Percentiles rank a stretch among this genome's conserved stretches.
These are phyloP conservation scores for Furcula furcula DNA, from an alignment of 2,888 invertebrate species.

Conservation along the genomic window DNA sequence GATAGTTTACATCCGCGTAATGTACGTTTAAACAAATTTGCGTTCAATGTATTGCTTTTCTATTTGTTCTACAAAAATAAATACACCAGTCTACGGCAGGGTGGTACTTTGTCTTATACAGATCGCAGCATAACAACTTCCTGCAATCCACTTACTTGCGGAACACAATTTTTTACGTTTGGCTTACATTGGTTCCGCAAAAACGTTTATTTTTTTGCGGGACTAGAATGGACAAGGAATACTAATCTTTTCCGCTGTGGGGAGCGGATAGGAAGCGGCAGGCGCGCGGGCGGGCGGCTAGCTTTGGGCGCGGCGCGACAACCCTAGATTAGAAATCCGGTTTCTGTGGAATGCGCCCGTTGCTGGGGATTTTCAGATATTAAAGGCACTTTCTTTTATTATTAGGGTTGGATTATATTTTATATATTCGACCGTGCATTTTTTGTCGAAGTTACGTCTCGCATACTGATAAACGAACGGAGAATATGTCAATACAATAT, in stretches of 20 bases:
- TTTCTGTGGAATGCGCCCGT: neutral
- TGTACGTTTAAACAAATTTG: too few relatives aligned
- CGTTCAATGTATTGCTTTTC: too few relatives aligned
- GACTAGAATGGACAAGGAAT: conserved; percentile 24
- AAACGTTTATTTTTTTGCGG: conserved; percentile 18
- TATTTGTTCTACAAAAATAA: too few relatives aligned
- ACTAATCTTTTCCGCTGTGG: conserved; percentile 23
- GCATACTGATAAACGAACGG: too few relatives aligned
- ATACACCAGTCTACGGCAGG: too few relatives aligned
- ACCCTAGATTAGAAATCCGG: conserved; percentile 9
- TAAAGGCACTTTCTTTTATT: too few relatives aligned
- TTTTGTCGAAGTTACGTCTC: too few relatives aligned
- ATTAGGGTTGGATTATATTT: too few relatives aligned
- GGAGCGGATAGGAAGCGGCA: conserved; percentile 7
- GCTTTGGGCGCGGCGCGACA: conserved; percentile 4
- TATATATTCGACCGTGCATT: too few relatives aligned
- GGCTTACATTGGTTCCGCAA: conserved; percentile 15
- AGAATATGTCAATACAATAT: too few relatives aligned
- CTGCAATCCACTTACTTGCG: conserved; percentile 17
- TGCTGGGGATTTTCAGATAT: neutral
- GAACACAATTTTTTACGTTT: conserved; percentile 23
- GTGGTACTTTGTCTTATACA: conserved; percentile 28
- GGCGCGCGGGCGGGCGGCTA: conserved; percentile 1
- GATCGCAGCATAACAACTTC: conserved; percentile 26
- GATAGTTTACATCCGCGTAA: too few relatives aligned